Evolutionary conservation across 2,888 invertebrate species (phyloP).

Genomic region (Leptopilina myrica): DNA sequence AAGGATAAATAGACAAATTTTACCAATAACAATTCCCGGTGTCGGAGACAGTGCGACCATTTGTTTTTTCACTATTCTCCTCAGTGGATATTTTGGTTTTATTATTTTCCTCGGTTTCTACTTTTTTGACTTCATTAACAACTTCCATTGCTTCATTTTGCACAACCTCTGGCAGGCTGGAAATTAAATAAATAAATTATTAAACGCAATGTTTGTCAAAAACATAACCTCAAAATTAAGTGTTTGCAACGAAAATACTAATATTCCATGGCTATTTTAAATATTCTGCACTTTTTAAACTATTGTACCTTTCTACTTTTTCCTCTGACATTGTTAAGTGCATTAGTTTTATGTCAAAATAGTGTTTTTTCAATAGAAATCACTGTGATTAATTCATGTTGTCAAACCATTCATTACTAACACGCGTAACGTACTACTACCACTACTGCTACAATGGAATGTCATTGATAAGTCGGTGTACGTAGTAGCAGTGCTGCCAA

Average conservation of each 20-base stretch:
- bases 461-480: background rate
- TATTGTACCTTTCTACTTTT: slow-evolving; percentile 63
- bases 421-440: background rate
- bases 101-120: slow-evolving; percentile 64
- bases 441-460: background rate
- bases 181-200: slow-evolving; percentile 39
- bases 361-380: background rate
- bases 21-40: slow-evolving; percentile 72
- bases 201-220: slow-evolving; percentile 4
- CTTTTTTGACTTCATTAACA: slow-evolving; percentile 62
- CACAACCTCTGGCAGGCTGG: slow-evolving; percentile 49
- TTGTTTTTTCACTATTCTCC: slow-evolving; percentile 64
- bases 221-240: slow-evolving; percentile 53
- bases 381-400: background rate
- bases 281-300: background rate
- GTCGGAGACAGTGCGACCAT: slow-evolving; percentile 63
- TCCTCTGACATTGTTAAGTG: slow-evolving; percentile 64
- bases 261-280: slow-evolving; percentile 37
- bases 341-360: slow-evolving; percentile 16
- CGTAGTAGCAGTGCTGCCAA: background rate
- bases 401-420: slow-evolving; percentile 2
- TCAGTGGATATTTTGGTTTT: slow-evolving; percentile 60
- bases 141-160: slow-evolving; percentile 57
- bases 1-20: slow-evolving; percentile 29
- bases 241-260: background rate